Evolutionary conservation across 2,797 vertebrate genomes (phyloP), one percentile per base, ranked within the genome.

Genomic region (Synanceia verrucosa): DNA sequence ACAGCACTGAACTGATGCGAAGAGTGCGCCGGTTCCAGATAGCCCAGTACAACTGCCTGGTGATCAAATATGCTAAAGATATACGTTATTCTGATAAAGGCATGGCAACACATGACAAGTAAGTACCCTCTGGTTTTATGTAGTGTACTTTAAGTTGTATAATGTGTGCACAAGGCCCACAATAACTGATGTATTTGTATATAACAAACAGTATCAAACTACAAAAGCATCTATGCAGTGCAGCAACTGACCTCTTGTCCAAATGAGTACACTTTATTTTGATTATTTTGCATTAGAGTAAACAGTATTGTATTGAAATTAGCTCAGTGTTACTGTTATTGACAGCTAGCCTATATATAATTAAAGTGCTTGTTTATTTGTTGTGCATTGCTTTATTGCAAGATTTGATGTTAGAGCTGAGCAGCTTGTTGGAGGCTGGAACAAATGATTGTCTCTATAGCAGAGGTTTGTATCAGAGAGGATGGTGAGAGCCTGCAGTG

Each of bases 61-160:
- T 99, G 73, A 88, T 99, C 68, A 99, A 99, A 86, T 99, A 99
- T 0, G 94, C 95, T 70, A 98, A 94, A 83, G 97, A 99, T 84
- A 96, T 82, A 0, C 96, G 98, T 1, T 99, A 99, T 59, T 87
- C 93, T 4, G 68, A 93, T 9, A 60, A 3, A 0, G 94, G 91
- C 0, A 88, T 99, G 88, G 96, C 94, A 68, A 99, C 97, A 0
- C 98, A 99, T 1, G 97, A 99, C 93, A 91, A 60, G 98, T 96
- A 86, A 93, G 94, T 43, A 9, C 16, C 5, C 14, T 4, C n/a
- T n/a, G n/a, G 8, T 43, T 47, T 29, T 23, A n/a, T n/a, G n/a
- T n/a, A n/a, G n/a, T n/a, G n/a, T n/a, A n/a, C n/a, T n/a, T 31
- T 48, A n/a, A 5, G 43, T 13, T 1, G 28, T 56, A 55, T 14